A percentile compares a stretch with the other conserved stretches of the same genome.
These are phyloP conservation scores for Enteromius mattozi DNA, from an alignment of 2,797 vertebrate species.

Conservation along the genomic window DNA sequence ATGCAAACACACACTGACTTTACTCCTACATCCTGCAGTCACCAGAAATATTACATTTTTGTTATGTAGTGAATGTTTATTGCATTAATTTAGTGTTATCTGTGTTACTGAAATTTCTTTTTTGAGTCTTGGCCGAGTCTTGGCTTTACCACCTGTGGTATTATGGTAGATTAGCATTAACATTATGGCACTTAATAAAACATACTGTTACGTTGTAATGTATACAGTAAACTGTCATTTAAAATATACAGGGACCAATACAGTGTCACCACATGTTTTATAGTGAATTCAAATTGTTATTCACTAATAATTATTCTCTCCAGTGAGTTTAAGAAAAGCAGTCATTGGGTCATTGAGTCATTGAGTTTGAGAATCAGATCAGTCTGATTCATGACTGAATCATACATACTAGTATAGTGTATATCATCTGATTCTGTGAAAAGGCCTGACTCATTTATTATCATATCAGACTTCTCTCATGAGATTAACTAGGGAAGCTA, in stretches of 20 bases:
- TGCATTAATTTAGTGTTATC: not conserved
- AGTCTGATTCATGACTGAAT: not conserved
- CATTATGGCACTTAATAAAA: not conserved
- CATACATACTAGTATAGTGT: not conserved
- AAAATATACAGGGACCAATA: not conserved
- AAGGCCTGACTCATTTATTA: not conserved
- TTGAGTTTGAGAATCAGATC: not conserved
- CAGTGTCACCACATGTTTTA: not conserved
- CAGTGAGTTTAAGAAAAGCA: no score
- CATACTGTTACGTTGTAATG: not conserved
- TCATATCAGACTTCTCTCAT: not conserved
- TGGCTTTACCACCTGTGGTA: not conserved
- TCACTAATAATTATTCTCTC: not conserved
- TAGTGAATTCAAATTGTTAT: not conserved
- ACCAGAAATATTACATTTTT: not conserved
- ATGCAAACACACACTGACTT: slow-evolving; percentile 2
- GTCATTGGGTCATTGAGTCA: not conserved
- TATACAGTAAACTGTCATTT: not conserved
- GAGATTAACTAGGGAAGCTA: not conserved
- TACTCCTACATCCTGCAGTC: not conserved
- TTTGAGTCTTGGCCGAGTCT: not conserved
- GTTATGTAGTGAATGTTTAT: not conserved
- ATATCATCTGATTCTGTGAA: not conserved
- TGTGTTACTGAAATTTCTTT: not conserved
- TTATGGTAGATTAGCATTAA: not conserved